Evolutionary conservation across 2,797 vertebrate genomes (phyloP), one percentile per base, ranked within the genome.

Genomic region (Bradypodion pumilum): DNA sequence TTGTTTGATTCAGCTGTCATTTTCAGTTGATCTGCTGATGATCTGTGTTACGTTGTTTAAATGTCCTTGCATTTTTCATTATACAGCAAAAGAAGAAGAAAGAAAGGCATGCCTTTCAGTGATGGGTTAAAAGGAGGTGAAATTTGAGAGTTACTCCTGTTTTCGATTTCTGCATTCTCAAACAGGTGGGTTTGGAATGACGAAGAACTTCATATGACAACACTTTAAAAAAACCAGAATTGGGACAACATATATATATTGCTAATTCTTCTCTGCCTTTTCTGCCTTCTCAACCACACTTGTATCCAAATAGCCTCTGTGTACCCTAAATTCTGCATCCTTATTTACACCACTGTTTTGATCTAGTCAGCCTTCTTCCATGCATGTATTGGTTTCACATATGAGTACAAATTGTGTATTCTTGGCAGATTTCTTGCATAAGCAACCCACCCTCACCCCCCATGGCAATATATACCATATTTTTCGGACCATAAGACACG

Each of bases 21-120:
- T 95, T 96, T 95, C 91, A 95, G 95, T 96, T 96, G 96, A 96
- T 96, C 96, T 96, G 95, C 96, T 95, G 96, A 96, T 96, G 96
- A 95, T 96, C 96, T 96, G 95, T 95, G 96, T 95, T 96, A 96
- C 95, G 96, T 96, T 97, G 96, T 96, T 97, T 96, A 96, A 97
- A 97, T 95, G 95, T 96, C 95, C 91, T 92, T 91, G 92, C 93
- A 90, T 88, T 89, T 82, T 92, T 90, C 91, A 93, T 92, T 92
- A 94, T 95, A 91, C 93, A 95, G 93, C 93, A 91, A 92, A 95
- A 95, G 95, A 91, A 92, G 95, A 95, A 91, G 52, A 86, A 80
- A 81, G 79, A 92, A 76, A 81, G 7, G 52, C 73, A 85, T 37
- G 70, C 91, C n/a, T 95, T 95, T 95, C 95, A 94, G 94, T 96